Conservation (phyloP, 2,113 vertebrate species). For the Cololabis saira region DNA sequence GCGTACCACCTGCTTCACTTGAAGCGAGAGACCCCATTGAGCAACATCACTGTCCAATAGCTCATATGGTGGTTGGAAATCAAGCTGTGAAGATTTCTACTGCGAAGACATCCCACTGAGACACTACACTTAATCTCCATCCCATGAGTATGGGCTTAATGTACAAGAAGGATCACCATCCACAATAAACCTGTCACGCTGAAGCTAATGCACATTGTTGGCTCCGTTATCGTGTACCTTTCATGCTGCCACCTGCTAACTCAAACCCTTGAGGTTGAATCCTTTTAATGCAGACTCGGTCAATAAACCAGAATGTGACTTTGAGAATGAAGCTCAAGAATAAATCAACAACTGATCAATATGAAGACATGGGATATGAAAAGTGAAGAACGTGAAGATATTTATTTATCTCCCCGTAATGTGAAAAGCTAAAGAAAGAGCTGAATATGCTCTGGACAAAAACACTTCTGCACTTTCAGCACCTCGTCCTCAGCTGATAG, state of each 20-base stretch:
- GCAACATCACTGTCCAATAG: not conserved
- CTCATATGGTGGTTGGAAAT: conserved; percentile 15
- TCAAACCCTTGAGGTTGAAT: conserved; percentile 5
- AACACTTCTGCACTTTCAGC: not conserved
- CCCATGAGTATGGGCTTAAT: conserved; percentile 17
- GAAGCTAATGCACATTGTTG: conserved; percentile 1
- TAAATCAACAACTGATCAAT: not conserved
- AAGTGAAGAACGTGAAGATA: too few relatives aligned
- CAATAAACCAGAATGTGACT: conserved; percentile 14
- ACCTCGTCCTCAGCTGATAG: not conserved
- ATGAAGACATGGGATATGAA: not conserved
- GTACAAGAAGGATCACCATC: conserved; percentile 36
- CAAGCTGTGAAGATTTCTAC: conserved; percentile 27
- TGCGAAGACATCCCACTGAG: conserved; percentile 41
- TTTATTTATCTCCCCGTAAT: too few relatives aligned
- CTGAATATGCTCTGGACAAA: too few relatives aligned
- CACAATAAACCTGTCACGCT: conserved; percentile 47
- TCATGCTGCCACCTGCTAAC: conserved; percentile 3
- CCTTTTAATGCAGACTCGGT: not conserved
- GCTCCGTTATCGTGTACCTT: conserved; percentile 2
- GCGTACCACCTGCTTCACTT: conserved; percentile 13
- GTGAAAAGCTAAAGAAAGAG: too few relatives aligned
- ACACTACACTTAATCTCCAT: conserved; percentile 6
- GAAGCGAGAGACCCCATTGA: conserved; percentile 21
- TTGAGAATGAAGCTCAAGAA: not conserved